Evolutionary conservation across 2,113 vertebrate species (phyloP).

Genomic region (Syngnathus typhle): DNA sequence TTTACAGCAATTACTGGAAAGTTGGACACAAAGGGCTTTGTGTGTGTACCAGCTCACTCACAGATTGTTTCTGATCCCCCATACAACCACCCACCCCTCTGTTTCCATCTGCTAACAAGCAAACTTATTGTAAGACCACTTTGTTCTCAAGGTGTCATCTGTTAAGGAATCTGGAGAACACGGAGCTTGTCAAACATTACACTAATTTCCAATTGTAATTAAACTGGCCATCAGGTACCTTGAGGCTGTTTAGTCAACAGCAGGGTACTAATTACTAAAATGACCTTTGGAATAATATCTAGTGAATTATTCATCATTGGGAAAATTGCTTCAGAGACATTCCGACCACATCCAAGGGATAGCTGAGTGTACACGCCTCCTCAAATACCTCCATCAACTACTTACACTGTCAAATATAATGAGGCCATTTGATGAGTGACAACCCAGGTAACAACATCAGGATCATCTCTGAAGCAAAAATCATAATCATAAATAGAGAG

Average conservation of each 20-base stretch:
- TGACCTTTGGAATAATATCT: constrained; percentile 82
- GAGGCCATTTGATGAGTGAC: constrained; percentile 40
- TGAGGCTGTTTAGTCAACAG: constrained; percentile 80
- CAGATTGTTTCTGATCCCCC: constrained; percentile 20
- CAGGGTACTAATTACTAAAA: constrained; percentile 80
- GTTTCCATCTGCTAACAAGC: constrained; percentile 61
- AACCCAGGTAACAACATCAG: not conserved
- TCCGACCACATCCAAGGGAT: constrained; percentile 60
- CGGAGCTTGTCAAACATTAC: constrained; percentile 73
- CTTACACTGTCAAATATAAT: constrained; percentile 40
- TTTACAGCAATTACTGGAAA: constrained; percentile 56
- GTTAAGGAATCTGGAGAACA: constrained; percentile 67
- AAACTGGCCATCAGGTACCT: constrained; percentile 78
- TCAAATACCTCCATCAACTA: constrained; percentile 38
- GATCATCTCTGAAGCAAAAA: not conserved
- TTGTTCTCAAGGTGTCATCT: constrained; percentile 71
- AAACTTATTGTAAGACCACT: constrained; percentile 63
- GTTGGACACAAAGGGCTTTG: constrained; percentile 47
- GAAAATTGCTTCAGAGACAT: constrained; percentile 71
- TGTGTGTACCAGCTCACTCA: constrained; percentile 29
- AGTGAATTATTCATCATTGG: constrained; percentile 78
- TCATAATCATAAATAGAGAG: not conserved
- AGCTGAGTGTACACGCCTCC: constrained; percentile 47
- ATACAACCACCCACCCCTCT: constrained; percentile 24
- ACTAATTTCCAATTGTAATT: constrained; percentile 81